Evolutionary conservation across 2,797 vertebrate genomes (phyloP).

Genomic region (Hypotaenidia okinawae): DNA sequence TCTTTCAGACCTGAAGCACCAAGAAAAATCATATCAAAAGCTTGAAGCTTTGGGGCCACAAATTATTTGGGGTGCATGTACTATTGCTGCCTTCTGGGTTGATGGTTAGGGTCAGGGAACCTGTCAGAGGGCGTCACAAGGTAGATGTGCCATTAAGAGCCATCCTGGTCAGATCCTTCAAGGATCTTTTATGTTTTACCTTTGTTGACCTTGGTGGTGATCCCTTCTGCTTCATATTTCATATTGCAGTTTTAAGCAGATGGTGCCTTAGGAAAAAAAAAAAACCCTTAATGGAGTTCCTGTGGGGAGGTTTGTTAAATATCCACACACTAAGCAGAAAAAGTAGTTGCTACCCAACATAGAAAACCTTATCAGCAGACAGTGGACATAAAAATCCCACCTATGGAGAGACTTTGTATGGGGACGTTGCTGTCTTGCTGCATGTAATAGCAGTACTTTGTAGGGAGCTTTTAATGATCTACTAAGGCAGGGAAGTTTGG

Average conservation of each 20-base stretch:
- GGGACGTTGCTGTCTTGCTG: not conserved
- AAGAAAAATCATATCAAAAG: not conserved
- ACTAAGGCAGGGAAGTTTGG: accelerated
- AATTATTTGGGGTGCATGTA: not conserved
- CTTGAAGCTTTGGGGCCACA: not conserved
- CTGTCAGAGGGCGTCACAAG: accelerated
- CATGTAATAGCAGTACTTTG: not conserved
- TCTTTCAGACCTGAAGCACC: not conserved
- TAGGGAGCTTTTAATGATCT: not conserved
- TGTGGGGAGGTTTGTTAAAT: not conserved
- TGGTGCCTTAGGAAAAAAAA: conserved; percentile 13
- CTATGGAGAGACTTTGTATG: not conserved
- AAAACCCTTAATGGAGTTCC: not conserved
- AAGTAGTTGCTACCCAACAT: not conserved
- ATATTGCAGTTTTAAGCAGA: not conserved
- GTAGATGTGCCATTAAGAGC: not conserved
- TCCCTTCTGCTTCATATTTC: not conserved
- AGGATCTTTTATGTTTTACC: not conserved
- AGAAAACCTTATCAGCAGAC: not conserved
- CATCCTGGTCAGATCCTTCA: not conserved
- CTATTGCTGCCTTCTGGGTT: not conserved
- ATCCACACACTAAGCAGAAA: not conserved
- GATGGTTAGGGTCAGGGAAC: not conserved
- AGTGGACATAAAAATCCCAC: conserved; percentile 23
- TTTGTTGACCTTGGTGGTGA: not conserved